Evolutionary conservation across 2,797 vertebrate species (phyloP), one percentile per base, ranked within the genome.

Genomic region (Scolopax rusticola): DNA sequence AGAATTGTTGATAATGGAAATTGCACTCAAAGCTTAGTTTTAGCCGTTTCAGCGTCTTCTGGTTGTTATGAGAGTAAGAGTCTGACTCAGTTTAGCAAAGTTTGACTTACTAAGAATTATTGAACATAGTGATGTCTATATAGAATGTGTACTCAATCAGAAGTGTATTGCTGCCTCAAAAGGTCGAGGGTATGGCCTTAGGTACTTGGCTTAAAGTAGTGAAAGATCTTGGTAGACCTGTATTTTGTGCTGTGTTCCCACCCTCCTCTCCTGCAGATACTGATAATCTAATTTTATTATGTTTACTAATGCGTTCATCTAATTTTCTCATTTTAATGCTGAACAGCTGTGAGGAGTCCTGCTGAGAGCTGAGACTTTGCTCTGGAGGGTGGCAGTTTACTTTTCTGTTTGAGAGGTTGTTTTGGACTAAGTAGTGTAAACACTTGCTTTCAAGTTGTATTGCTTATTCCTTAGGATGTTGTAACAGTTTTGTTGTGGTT

Each of bases 261-360:
- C 74, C 33, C 73, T 73, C 59, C 30, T 79, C 56, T 70, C 40
- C 36, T 41, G 48, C 48, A 91, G 90, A 81, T 88, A 86, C 82
- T 28, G 38, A 38, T 89, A 70, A 56, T 91, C 56, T 86, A 59
- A 56, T 91, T 95, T 93, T 53, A 69, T 93, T 88, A 24, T 8
- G 13, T 89, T 96, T 91, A 40, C 15, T 87, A 81, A 93, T 69
- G 45, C 74, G n/a, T 75, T 94, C 23, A 68, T 91, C 59, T 92
- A 15, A 36, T 79, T 97, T 91, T 89, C 81, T 95, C 36, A 68
- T 92, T 93, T 93, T 97, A 95, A 97, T 95, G 91, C 78, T 84
- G 90, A 95, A 83, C 97, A 98, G 96, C 96, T 98, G 97, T 30
- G 47, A 69, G 75, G 45, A 95, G 63, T 63, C 94, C 90, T 86